Percentiles rank a stretch among this genome's conserved stretches.
phyloP scores from a whole-genome alignment of 1,140 invertebrate genomes.

The Drosophila arizonae region DNA sequence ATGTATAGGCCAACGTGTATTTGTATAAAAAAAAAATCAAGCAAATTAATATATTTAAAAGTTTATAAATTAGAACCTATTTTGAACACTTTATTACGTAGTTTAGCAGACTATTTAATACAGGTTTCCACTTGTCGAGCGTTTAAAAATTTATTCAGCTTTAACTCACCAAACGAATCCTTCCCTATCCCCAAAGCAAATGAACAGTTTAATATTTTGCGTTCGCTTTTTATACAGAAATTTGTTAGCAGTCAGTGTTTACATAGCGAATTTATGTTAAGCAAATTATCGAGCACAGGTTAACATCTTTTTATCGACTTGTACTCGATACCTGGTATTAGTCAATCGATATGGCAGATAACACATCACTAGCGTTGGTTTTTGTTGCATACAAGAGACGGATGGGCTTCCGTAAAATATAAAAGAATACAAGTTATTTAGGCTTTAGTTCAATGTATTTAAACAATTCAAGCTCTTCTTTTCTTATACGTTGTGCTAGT shows the following conservation, averaged over 20 bases:
- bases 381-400: constrained; percentile 45
- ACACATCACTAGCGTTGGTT: constrained; percentile 44
- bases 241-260: not conserved
- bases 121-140: not conserved
- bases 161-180: not conserved
- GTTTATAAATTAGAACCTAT: constrained; percentile 59
- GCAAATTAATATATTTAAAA: constrained; percentile 66
- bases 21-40: constrained; percentile 61
- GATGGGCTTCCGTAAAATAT: constrained; percentile 28
- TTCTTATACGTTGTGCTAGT: constrained; percentile 33
- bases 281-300: not conserved
- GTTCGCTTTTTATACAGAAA: no score
- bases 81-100: not conserved
- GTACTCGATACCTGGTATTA: constrained; percentile 2
- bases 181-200: no score
- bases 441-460: constrained; percentile 36
- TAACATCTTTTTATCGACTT: constrained; percentile 11
- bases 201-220: no score
- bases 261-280: not conserved
- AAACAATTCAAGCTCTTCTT: constrained; percentile 30
- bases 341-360: not conserved
- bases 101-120: not conserved
- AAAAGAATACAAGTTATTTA: constrained; percentile 20
- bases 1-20: constrained; percentile 66
- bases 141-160: not conserved